A percentile compares a stretch with the other conserved stretches of the same genome.
Evolutionary conservation across 1,140 invertebrate genomes (phyloP).

Genomic region (Nephotettix cincticeps): DNA sequence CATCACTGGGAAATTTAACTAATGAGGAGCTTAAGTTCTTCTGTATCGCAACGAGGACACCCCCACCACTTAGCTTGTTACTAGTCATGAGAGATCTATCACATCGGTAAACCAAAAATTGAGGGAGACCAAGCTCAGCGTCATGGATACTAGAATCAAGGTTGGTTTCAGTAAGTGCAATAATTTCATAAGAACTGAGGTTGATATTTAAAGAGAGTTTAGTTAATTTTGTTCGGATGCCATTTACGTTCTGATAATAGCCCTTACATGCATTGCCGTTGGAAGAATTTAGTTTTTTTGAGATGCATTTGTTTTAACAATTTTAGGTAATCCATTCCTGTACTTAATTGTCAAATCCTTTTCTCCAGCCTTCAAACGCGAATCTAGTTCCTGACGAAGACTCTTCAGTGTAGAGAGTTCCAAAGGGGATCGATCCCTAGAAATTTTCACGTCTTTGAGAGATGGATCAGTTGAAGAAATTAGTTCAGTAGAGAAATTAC

Average conservation of each 20-base stretch:
- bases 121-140: background rate
- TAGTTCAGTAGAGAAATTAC: background rate
- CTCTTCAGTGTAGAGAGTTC: background rate
- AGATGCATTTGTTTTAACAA: background rate
- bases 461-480: background rate
- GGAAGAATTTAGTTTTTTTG: slow-evolving; percentile 1
- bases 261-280: slow-evolving; percentile 11
- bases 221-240: background rate
- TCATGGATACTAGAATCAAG: background rate
- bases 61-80: background rate
- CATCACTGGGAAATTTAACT: background rate
- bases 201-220: background rate
- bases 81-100: background rate
- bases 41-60: background rate
- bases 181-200: background rate
- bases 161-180: background rate
- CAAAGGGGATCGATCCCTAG: background rate
- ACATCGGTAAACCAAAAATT: slow-evolving; percentile 1
- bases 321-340: slow-evolving; percentile 5
- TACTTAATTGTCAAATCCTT: slow-evolving; percentile 11
- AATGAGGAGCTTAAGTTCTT: background rate
- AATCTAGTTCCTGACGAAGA: background rate
- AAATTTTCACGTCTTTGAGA: slow-evolving; percentile 2
- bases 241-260: slow-evolving; percentile 12
- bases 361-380: background rate